A percentile compares a stretch with the other conserved stretches of the same genome.
Evolutionary conservation across 2,797 vertebrate genomes (phyloP).

Genomic region (Melanotaenia trifasciata): DNA sequence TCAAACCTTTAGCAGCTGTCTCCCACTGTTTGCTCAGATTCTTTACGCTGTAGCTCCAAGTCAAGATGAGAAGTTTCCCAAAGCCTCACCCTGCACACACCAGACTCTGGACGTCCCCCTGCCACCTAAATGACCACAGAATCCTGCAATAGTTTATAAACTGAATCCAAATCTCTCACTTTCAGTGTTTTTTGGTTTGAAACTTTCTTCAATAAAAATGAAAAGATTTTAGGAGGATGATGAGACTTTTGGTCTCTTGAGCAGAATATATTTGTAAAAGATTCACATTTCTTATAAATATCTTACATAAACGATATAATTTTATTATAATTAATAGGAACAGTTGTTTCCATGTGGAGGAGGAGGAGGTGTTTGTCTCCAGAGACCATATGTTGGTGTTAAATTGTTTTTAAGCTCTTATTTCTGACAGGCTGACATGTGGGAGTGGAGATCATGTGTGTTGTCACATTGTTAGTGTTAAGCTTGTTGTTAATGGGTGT

Average conservation of each 20-base stretch:
- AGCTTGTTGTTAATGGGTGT: not conserved
- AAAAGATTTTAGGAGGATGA: not conserved
- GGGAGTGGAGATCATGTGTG: constrained; percentile 39
- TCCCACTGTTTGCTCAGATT: constrained; percentile 84
- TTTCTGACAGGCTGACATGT: constrained; percentile 48
- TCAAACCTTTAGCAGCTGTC: constrained; percentile 80
- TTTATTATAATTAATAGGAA: not conserved
- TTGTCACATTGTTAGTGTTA: not conserved
- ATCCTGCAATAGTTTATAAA: constrained; percentile 12
- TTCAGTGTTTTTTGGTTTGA: not conserved
- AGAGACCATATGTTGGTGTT: constrained; percentile 55
- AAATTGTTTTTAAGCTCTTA: constrained; percentile 20
- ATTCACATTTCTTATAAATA: not conserved
- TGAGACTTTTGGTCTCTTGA: not conserved
- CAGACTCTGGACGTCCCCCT: not conserved
- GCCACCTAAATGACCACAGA: constrained; percentile 11
- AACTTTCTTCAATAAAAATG: not conserved
- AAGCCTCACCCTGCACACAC: constrained; percentile 64
- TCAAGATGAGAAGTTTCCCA: constrained; percentile 91
- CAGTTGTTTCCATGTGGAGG: constrained; percentile 16
- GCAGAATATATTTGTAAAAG: not conserved
- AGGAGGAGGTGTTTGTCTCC: constrained; percentile 18
- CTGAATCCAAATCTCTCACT: not conserved
- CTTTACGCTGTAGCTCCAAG: constrained; percentile 84
- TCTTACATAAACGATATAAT: not conserved